phyloP scores from a whole-genome alignment of 2,113 vertebrate genomes.

The Stomatorhinus ivindoensis region DNA sequence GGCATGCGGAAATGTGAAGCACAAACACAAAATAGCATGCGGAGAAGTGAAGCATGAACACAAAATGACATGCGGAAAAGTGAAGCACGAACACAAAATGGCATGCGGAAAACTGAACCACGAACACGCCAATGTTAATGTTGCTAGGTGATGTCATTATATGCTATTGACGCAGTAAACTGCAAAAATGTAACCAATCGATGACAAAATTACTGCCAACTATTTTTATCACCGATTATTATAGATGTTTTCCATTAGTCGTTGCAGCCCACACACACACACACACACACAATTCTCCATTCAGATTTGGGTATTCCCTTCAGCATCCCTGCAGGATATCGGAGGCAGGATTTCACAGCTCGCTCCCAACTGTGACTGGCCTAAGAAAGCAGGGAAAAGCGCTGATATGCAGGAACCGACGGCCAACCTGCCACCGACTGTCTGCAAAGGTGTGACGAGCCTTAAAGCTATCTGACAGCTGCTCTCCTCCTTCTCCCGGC shows the following conservation, averaged over 20 bases:
- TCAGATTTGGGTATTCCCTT: neutral
- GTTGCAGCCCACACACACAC: neutral
- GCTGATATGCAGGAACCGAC: neutral
- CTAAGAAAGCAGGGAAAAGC: neutral
- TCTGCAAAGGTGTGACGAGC: neutral
- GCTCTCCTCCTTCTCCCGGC: neutral
- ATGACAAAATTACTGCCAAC: neutral
- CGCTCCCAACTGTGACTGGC: neutral
- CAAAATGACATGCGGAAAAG: neutral
- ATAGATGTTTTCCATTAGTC: neutral
- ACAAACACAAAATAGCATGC: too few relatives aligned
- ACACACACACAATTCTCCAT: neutral
- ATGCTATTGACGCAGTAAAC: neutral
- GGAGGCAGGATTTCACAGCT: neutral
- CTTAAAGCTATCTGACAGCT: neutral
- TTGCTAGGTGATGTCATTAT: neutral
- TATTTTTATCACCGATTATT: neutral
- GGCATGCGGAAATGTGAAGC: too few relatives aligned
- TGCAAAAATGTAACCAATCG: neutral
- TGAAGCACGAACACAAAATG: neutral
- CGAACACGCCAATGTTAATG: neutral
- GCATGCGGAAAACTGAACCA: neutral
- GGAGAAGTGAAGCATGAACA: too few relatives aligned
- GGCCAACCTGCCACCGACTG: neutral
- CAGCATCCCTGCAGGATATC: neutral